These are phyloP conservation scores for Spheniscus mendiculus DNA, from an alignment of 2,113 vertebrate genomes.

Conservation along the genomic window DNA sequence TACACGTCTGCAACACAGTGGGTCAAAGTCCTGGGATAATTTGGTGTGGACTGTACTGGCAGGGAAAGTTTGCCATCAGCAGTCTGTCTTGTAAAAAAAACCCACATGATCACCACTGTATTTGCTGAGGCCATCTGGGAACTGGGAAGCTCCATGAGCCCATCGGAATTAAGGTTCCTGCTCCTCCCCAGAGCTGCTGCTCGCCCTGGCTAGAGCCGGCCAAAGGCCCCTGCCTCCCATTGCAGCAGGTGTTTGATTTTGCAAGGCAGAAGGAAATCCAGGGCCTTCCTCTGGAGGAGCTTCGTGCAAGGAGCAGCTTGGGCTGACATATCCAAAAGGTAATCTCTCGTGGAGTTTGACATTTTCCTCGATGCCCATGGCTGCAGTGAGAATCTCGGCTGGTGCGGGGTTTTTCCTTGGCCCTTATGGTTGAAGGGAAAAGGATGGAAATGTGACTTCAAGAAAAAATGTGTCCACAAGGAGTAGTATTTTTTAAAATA, in stretches of 20 bases:
- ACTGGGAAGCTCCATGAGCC: neutral
- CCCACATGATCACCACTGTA: neutral
- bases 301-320: neutral
- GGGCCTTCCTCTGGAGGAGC: neutral
- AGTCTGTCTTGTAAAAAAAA: neutral
- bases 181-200: neutral
- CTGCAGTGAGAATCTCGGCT: neutral
- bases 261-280: neutral
- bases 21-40: neutral
- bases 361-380: neutral
- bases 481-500: neutral
- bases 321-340: neutral
- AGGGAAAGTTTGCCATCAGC: neutral
- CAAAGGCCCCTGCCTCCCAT: neutral
- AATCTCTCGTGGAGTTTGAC: neutral
- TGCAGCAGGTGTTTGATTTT: neutral
- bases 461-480: neutral
- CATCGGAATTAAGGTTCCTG: neutral
- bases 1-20: accelerated
- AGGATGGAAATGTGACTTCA: neutral
- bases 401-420: neutral
- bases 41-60: neutral
- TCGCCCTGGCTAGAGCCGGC: neutral
- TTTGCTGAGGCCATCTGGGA: conserved; percentile 2
- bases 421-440: neutral